Evolutionary conservation across 2,888 invertebrate genomes (phyloP).

Genomic region (Drosophila ezoana): DNA sequence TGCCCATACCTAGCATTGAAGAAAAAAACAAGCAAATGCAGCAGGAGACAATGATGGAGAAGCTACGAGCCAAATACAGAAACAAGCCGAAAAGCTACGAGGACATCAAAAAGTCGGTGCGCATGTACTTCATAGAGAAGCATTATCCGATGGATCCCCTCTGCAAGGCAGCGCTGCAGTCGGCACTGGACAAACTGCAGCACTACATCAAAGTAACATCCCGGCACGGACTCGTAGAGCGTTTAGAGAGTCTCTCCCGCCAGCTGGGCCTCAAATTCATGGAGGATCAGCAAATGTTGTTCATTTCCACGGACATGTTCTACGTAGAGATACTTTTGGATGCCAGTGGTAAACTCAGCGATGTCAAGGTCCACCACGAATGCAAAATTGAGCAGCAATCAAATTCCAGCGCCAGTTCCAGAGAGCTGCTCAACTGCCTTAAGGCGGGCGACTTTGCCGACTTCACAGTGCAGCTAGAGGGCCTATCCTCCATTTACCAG

Average conservation of each 20-base stretch:
- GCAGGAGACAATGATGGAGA: conserved; percentile 96
- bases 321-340: conserved; percentile 96
- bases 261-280: conserved; percentile 96
- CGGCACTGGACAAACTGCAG: conserved; percentile 95
- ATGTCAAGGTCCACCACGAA: conserved; percentile 96
- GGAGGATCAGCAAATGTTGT: conserved; percentile 92
- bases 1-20: conserved; percentile 71
- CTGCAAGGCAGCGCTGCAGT: conserved; percentile 94
- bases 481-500: conserved; percentile 95
- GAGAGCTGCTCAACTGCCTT: conserved; percentile 92
- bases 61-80: conserved; percentile 92
- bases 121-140: conserved; percentile 95
- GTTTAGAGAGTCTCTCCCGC: conserved; percentile 95
- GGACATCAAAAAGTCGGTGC: conserved; percentile 94
- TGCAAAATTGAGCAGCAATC: conserved; percentile 93
- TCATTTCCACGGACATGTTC: conserved; percentile 98
- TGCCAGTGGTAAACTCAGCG: conserved; percentile 92
- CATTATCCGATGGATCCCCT: conserved; percentile 93
- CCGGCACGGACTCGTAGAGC: conserved; percentile 95
- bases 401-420: conserved; percentile 84
- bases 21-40: conserved; percentile 91
- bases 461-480: conserved; percentile 96
- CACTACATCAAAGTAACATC: conserved; percentile 97
- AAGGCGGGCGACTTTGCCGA: conserved; percentile 95
- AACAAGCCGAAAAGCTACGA: conserved; percentile 92